Percentiles rank a stretch among this genome's conserved stretches.
Evolutionary conservation across 2,888 invertebrate genomes (phyloP).

Genomic region (Scaptomyza tumidula): DNA sequence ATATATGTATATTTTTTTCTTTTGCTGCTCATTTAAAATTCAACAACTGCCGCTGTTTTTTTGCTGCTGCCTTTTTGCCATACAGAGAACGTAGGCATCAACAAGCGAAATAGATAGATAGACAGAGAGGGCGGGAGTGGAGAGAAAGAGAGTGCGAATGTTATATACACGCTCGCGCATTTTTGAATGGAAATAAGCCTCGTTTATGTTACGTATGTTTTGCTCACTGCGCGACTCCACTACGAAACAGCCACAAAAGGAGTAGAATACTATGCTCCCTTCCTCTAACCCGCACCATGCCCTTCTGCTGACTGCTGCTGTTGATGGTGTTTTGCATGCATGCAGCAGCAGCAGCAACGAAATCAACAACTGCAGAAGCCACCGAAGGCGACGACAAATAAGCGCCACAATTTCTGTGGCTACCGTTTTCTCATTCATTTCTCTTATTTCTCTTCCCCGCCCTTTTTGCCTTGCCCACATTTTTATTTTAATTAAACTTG

Average conservation of each 20-base stretch:
- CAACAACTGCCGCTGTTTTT: conserved; percentile 68
- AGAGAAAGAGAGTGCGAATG: conserved; percentile 1
- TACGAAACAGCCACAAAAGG: conserved; percentile 25
- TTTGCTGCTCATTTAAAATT: conserved; percentile 74
- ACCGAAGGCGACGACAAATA: conserved; percentile 59
- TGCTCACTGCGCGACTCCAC: conserved; percentile 40
- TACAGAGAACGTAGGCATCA: conserved; percentile 13
- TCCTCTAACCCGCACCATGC: neutral
- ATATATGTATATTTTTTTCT: conserved; percentile 11
- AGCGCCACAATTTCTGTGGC: conserved; percentile 57
- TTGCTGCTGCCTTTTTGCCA: conserved; percentile 31
- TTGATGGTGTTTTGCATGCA: conserved; percentile 41
- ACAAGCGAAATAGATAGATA: conserved; percentile 1
- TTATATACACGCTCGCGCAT: conserved; percentile 44
- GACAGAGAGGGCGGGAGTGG: neutral
- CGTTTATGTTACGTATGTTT: conserved; percentile 62
- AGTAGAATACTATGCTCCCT: conserved; percentile 21
- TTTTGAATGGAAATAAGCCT: conserved; percentile 75
- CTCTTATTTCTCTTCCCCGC: neutral
- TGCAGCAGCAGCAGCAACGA: conserved; percentile 37
- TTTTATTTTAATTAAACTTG: conserved; percentile 73
- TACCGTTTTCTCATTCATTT: conserved; percentile 41
- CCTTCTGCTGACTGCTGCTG: conserved; percentile 16
- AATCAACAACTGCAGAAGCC: conserved; percentile 33
- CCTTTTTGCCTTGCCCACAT: conserved; percentile 24